Percentiles rank a stretch among this genome's conserved stretches.
These are phyloP conservation scores for Scartelaos histophorus DNA, from an alignment of 2,113 vertebrate species.

Conservation along the genomic window DNA sequence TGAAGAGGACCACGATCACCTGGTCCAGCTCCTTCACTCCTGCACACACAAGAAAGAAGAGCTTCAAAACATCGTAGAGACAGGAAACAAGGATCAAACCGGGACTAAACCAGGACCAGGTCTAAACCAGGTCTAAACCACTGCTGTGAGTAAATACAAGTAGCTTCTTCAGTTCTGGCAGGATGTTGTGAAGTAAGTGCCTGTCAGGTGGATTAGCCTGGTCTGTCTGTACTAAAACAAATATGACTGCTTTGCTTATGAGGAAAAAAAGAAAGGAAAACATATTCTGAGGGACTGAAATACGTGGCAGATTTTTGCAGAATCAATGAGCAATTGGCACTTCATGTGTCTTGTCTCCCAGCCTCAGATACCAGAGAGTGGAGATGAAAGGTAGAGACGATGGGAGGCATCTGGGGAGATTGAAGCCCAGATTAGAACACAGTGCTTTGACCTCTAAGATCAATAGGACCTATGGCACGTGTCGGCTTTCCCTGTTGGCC, in stretches of 20 bases:
- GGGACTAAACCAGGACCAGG: background rate
- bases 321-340: background rate
- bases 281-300: no score
- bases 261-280: no score
- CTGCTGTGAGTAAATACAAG: no score
- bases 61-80: background rate
- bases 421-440: background rate
- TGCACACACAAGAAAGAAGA: constrained; percentile 29
- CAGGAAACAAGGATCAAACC: background rate
- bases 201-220: no score
- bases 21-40: constrained; percentile 79
- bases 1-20: constrained; percentile 77
- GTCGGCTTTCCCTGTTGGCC: no score
- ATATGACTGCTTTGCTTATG: no score
- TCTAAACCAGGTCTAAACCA: background rate
- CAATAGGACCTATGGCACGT: background rate
- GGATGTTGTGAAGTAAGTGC: no score
- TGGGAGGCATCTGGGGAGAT: background rate
- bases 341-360: background rate
- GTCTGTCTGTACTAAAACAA: no score
- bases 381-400: background rate
- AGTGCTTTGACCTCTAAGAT: background rate
- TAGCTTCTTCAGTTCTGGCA: no score
- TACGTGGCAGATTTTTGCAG: no score
- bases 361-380: background rate